Evolutionary conservation across 2,113 vertebrate species (phyloP).

Genomic region (Trematocara marginatum): DNA sequence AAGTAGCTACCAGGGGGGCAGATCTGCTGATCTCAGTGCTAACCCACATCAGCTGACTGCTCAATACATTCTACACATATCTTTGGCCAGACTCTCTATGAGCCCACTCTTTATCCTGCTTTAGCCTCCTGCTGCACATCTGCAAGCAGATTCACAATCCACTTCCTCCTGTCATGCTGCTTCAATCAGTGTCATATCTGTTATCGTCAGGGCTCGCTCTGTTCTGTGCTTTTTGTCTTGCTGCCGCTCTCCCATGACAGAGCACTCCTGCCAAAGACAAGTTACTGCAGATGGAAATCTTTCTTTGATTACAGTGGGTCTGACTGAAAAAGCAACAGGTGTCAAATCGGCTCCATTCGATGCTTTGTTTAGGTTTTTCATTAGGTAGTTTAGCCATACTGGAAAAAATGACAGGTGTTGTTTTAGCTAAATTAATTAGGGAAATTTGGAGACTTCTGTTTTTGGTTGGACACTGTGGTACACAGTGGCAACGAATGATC

Average conservation of each 20-base stretch:
- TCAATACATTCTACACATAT: background rate
- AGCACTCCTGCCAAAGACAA: background rate
- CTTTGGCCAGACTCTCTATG: background rate
- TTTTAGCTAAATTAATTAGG: background rate
- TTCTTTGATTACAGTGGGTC: background rate
- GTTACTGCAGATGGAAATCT: background rate
- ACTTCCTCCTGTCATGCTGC: background rate
- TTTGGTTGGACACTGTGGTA: background rate
- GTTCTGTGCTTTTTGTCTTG: background rate
- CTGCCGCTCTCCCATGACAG: background rate
- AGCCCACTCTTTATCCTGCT: background rate
- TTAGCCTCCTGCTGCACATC: background rate
- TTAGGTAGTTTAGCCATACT: background rate
- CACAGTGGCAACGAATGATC: fast-evolving
- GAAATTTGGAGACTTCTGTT: background rate
- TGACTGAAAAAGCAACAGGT: background rate
- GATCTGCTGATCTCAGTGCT: background rate
- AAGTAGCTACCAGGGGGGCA: background rate
- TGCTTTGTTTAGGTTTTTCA: background rate
- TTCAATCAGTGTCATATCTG: background rate
- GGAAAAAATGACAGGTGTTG: background rate
- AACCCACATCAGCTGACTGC: background rate
- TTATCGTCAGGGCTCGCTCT: background rate
- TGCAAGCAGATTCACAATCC: background rate
- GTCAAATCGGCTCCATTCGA: background rate